A percentile compares a stretch with the other conserved stretches of the same genome.
These are phyloP conservation scores for Palythoa grandis DNA, from an alignment of 92 coral and sea anemone genomes.

Conservation along the genomic window DNA sequence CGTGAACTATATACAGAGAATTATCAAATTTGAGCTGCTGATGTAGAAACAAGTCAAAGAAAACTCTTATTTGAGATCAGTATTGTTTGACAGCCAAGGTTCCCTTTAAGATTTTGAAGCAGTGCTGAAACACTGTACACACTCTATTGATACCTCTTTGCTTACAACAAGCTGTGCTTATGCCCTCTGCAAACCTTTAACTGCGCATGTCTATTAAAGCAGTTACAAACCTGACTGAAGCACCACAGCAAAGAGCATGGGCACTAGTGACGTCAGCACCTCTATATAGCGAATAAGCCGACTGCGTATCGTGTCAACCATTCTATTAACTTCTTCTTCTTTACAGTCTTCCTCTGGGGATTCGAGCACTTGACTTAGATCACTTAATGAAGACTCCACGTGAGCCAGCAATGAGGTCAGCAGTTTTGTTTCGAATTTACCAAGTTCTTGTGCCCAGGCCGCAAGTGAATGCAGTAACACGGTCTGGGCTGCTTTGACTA, in stretches of 20 bases:
- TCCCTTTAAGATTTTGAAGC: too few species aligned
- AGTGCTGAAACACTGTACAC: too few species aligned
- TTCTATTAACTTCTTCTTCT: conserved; percentile 65
- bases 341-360: conserved; percentile 54
- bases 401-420: conserved; percentile 59
- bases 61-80: too few species aligned
- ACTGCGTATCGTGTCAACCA: conserved; percentile 61
- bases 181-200: background rate
- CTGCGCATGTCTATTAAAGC: background rate
- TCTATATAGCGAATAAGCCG: conserved; percentile 74
- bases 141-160: too few species aligned
- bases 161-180: background rate
- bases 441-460: conserved; percentile 90
- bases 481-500: conserved; percentile 75
- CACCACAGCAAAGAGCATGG: conserved; percentile 83
- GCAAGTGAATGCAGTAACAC: conserved; percentile 85
- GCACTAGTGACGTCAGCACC: conserved; percentile 78
- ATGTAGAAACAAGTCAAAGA: too few species aligned
- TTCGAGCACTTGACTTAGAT: conserved; percentile 67
- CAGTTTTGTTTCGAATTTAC: conserved; percentile 82
- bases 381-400: conserved; percentile 55
- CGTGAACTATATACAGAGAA: too few species aligned
- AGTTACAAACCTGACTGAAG: conserved; percentile 78
- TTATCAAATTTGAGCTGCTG: too few species aligned
- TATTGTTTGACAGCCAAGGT: too few species aligned